These are phyloP conservation scores for Apamea monoglypha DNA, from an alignment of 2,888 invertebrate species.

Conservation along the genomic window DNA sequence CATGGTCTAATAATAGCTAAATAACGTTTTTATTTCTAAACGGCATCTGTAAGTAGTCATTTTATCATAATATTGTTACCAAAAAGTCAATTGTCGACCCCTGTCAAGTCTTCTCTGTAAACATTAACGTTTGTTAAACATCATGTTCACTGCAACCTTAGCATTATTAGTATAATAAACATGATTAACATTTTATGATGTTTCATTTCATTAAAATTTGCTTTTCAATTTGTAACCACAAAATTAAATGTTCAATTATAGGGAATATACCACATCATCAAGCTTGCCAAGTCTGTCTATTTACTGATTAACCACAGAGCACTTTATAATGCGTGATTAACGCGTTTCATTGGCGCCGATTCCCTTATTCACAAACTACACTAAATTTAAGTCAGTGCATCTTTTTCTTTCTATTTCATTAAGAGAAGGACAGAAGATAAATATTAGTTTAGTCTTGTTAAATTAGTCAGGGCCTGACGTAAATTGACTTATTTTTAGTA, in stretches of 20 bases:
- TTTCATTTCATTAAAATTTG: constrained; percentile 65
- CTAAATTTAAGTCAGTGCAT: too few relatives aligned
- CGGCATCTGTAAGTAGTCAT: constrained; percentile 73
- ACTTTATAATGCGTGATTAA: too few relatives aligned
- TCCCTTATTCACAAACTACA: too few relatives aligned
- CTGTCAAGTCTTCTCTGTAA: constrained; percentile 73
- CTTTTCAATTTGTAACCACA: neutral
- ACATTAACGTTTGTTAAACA: constrained; percentile 74
- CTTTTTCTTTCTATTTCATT: too few relatives aligned
- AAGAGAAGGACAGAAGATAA: too few relatives aligned
- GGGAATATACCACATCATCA: neutral
- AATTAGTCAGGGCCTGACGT: too few relatives aligned
- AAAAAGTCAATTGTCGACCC: constrained; percentile 83
- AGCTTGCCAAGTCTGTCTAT: too few relatives aligned
- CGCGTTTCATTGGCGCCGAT: too few relatives aligned
- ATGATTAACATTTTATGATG: constrained; percentile 80
- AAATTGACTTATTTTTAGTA: too few relatives aligned
- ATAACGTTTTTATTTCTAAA: constrained; percentile 73
- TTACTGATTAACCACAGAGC: too few relatives aligned
- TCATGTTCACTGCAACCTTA: constrained; percentile 86
- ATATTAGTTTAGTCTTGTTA: too few relatives aligned
- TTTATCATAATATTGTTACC: constrained; percentile 81
- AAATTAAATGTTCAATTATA: neutral
- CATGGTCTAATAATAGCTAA: constrained; percentile 66
- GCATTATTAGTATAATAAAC: constrained; percentile 87